These are phyloP conservation scores for Avahi laniger DNA, from an alignment of 2,797 vertebrate species.

Conservation along the genomic window DNA sequence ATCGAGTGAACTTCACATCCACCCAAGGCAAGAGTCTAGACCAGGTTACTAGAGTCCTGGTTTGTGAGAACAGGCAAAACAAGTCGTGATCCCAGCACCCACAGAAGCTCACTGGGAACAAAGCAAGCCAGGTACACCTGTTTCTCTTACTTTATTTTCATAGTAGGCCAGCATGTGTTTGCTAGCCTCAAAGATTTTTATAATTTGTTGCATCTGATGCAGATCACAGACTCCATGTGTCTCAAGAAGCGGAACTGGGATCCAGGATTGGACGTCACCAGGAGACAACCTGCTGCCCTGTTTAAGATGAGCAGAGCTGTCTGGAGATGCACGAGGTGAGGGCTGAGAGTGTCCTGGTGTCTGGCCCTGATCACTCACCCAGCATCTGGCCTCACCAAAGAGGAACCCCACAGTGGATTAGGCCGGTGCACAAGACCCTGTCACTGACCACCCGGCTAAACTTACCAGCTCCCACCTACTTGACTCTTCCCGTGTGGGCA, in stretches of 20 bases:
- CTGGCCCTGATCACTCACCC: neutral
- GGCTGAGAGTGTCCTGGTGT: neutral
- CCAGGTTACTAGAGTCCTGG: neutral
- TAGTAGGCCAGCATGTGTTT: neutral
- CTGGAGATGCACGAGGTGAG: neutral
- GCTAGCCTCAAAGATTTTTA: neutral
- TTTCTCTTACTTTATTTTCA: neutral
- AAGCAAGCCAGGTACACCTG: neutral
- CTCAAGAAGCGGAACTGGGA: neutral
- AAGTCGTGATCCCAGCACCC: neutral
- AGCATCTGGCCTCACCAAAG: neutral
- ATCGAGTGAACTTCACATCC: neutral
- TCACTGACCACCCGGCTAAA: fast-evolving
- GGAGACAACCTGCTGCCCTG: neutral
- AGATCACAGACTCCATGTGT: neutral
- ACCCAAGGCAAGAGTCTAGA: neutral
- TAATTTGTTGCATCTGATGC: neutral
- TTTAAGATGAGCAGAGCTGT: neutral
- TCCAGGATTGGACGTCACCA: no score
- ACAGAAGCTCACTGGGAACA: neutral
- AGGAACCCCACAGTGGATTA: neutral
- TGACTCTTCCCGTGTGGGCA: neutral
- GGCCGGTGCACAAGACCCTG: neutral
- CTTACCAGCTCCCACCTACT: neutral
- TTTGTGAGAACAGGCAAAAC: neutral